Percentiles rank a stretch among this genome's conserved stretches.
These are phyloP conservation scores for Leptinotarsa juncta DNA, from an alignment of 2,888 invertebrate species.

Conservation along the genomic window DNA sequence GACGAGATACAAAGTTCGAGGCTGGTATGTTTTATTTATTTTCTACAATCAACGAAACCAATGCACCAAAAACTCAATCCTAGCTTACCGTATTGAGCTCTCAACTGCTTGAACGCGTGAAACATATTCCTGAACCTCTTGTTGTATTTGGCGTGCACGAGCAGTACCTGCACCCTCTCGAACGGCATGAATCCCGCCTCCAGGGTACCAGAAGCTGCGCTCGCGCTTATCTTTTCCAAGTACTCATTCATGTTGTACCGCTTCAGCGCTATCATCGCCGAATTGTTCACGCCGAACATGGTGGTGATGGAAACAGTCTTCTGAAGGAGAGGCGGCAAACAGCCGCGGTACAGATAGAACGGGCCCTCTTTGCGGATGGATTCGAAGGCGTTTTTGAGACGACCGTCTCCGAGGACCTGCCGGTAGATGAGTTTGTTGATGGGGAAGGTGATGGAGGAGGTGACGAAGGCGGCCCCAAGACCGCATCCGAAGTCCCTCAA, in stretches of 20 bases:
- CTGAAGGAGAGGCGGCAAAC: slow-evolving; percentile 45
- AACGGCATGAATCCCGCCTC: slow-evolving; percentile 46
- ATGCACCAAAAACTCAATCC: no score
- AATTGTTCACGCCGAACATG: slow-evolving; percentile 47
- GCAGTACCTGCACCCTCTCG: slow-evolving; percentile 46
- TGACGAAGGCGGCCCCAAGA: slow-evolving; percentile 42
- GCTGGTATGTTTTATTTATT: no score
- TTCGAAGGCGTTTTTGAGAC: slow-evolving; percentile 30
- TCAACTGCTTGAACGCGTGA: slow-evolving; percentile 37
- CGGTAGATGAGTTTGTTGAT: slow-evolving; percentile 48
- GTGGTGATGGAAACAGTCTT: slow-evolving; percentile 40
- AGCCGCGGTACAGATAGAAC: slow-evolving; percentile 43
- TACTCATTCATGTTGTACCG: slow-evolving; percentile 38
- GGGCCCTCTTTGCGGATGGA: slow-evolving; percentile 42
- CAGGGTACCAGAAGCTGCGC: slow-evolving; percentile 40
- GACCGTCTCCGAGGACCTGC: slow-evolving; percentile 45
- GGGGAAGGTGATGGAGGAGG: slow-evolving; percentile 43
- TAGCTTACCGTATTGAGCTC: slow-evolving; percentile 33
- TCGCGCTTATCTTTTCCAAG: slow-evolving; percentile 37
- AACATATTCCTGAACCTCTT: slow-evolving; percentile 44
- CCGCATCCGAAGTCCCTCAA: slow-evolving; percentile 43
- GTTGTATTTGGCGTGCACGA: slow-evolving; percentile 43
- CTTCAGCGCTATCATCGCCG: slow-evolving; percentile 36
- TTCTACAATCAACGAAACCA: no score
- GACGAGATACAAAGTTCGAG: no score